Conservation (phyloP, 2,113 vertebrate genomes). For the Cyanocitta stelleri region DNA sequence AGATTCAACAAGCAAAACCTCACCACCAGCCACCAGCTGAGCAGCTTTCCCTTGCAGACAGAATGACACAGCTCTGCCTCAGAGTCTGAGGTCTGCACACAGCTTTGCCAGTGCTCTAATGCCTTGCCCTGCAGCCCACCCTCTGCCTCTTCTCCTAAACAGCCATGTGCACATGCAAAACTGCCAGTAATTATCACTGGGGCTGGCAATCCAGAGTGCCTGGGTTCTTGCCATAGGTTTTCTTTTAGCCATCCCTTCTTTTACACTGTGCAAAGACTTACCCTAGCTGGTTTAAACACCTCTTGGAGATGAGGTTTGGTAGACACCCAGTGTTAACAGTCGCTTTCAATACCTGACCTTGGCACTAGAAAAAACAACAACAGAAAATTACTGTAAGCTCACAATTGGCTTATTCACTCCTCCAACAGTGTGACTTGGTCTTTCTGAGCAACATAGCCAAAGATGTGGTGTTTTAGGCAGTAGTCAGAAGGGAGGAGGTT, state of each 20-base stretch:
- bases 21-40: not conserved
- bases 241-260: not conserved
- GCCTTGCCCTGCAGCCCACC: not conserved
- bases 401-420: not conserved
- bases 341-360: conserved; percentile 77
- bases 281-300: conserved; percentile 85
- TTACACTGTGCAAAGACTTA: conserved; percentile 57
- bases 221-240: not conserved
- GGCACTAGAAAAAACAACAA: conserved; percentile 72
- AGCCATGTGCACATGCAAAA: not conserved
- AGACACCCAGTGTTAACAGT: conserved; percentile 84
- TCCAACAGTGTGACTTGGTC: not conserved
- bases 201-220: not conserved
- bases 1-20: not conserved
- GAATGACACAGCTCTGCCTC: not conserved
- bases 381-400: not conserved
- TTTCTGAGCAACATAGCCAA: not conserved
- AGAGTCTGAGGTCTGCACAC: not conserved
- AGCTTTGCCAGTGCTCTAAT: not conserved
- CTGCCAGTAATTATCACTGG: not conserved
- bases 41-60: not conserved
- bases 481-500: not conserved
- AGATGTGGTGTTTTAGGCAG: not conserved
- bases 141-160: not conserved
- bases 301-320: conserved; percentile 83